phyloP scores from a whole-genome alignment of 2,797 vertebrate genomes.

The Salmo trutta region DNA sequence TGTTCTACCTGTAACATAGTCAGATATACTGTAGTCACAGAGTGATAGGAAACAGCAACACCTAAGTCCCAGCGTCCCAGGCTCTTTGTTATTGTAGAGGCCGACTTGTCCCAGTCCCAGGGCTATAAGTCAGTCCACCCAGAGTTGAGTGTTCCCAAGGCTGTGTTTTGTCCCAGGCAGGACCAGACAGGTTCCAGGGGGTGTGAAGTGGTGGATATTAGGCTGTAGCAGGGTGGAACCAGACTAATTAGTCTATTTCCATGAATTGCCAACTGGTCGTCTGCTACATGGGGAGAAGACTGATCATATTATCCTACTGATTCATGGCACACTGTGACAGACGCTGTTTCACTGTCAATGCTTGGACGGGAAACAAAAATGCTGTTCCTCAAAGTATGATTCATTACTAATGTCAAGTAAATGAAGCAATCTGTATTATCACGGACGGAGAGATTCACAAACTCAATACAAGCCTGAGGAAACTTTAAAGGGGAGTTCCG shows the following conservation, averaged over 20 bases:
- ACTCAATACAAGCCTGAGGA: too few relatives aligned
- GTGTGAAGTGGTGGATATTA: not conserved
- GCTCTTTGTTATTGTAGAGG: not conserved
- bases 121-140: not conserved
- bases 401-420: not conserved
- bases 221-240: slow-evolving; percentile 5
- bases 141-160: not conserved
- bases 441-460: too few relatives aligned
- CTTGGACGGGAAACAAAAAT: not conserved
- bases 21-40: not conserved
- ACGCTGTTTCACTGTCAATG: not conserved
- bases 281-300: not conserved
- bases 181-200: not conserved
- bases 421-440: not conserved
- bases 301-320: slow-evolving; percentile 31
- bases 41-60: not conserved
- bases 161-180: not conserved
- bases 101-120: too few relatives aligned
- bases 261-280: slow-evolving; percentile 13
- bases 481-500: too few relatives aligned
- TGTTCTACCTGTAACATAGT: not conserved
- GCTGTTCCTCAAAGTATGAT: not conserved
- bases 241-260: slow-evolving; percentile 39
- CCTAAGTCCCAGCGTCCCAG: not conserved
- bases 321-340: slow-evolving; percentile 28